Percentiles rank a stretch among this genome's conserved stretches.
Conservation (phyloP, 2,113 vertebrate species). For the Lethenteron camtschaticum region DNA sequence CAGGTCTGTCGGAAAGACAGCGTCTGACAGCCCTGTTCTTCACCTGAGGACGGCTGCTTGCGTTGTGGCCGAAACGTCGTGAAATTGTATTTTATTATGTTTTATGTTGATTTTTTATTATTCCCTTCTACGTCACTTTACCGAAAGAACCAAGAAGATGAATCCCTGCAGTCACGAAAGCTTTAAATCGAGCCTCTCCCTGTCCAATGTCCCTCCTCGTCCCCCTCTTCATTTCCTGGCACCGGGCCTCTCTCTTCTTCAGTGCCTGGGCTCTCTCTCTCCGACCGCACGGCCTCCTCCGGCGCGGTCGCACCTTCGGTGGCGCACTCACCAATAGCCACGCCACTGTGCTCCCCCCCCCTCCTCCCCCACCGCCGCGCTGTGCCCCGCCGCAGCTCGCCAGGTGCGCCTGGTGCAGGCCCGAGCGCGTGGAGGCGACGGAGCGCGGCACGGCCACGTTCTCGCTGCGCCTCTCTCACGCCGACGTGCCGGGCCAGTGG, state of each 20-base stretch:
- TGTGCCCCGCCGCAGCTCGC: neutral
- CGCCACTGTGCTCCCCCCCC: neutral
- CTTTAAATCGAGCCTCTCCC: too few species aligned
- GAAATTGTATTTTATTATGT: too few species aligned
- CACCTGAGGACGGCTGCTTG: too few species aligned
- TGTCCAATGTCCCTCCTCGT: neutral
- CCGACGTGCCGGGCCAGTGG: slow-evolving; percentile 53
- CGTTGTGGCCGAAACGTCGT: too few species aligned
- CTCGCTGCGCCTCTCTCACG: slow-evolving; percentile 52
- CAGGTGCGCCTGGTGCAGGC: slow-evolving; percentile 31
- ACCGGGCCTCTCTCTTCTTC: neutral
- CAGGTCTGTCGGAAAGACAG: too few species aligned
- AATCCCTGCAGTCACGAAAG: too few species aligned
- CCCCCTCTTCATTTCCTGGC: neutral
- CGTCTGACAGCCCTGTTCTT: too few species aligned
- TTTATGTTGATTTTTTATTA: too few species aligned
- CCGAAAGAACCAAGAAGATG: too few species aligned
- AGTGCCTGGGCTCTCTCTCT: neutral
- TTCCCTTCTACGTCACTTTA: too few species aligned
- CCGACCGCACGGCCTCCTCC: neutral
- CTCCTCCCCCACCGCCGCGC: neutral
- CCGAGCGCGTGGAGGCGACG: slow-evolving; percentile 28
- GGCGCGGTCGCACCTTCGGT: neutral
- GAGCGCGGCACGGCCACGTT: slow-evolving; percentile 48
- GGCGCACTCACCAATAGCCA: neutral